Evolutionary conservation across 2,113 vertebrate genomes (phyloP).

Genomic region (Datnioides undecimradiatus): DNA sequence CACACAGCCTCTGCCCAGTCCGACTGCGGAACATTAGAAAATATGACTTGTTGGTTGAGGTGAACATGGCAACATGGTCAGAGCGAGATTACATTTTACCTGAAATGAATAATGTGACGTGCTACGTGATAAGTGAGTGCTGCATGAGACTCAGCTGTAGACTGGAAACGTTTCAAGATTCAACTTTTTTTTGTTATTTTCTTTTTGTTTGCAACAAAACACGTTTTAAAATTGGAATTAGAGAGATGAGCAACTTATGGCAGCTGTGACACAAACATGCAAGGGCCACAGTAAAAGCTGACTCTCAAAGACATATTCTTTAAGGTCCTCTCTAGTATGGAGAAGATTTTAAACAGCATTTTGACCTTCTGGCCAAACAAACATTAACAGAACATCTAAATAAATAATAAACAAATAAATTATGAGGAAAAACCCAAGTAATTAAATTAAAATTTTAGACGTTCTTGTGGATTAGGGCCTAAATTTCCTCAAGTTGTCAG

Average conservation of each 20-base stretch:
- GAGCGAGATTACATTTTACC: conserved; percentile 12
- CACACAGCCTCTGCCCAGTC: not conserved
- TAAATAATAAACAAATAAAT: not conserved
- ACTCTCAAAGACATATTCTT: no score
- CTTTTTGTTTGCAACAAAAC: no score
- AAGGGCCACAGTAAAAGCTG: no score
- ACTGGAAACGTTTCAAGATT: no score
- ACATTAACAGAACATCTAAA: not conserved
- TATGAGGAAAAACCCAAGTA: not conserved
- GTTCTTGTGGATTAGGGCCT: not conserved
- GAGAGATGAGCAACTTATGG: no score
- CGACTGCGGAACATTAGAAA: conserved; percentile 21
- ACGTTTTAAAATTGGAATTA: no score
- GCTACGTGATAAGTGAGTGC: no score
- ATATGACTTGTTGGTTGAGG: conserved; percentile 38
- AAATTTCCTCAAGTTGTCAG: not conserved
- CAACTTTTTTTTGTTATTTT: no score
- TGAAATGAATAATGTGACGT: conserved; percentile 36
- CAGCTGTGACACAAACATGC: no score
- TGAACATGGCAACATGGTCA: conserved; percentile 19
- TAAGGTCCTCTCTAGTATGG: no score
- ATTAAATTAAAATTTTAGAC: not conserved
- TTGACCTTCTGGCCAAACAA: not conserved
- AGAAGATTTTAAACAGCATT: not conserved
- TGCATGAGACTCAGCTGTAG: no score